Evolutionary conservation across 2,113 vertebrate genomes (phyloP).

Genomic region (Phocoena sinus): DNA sequence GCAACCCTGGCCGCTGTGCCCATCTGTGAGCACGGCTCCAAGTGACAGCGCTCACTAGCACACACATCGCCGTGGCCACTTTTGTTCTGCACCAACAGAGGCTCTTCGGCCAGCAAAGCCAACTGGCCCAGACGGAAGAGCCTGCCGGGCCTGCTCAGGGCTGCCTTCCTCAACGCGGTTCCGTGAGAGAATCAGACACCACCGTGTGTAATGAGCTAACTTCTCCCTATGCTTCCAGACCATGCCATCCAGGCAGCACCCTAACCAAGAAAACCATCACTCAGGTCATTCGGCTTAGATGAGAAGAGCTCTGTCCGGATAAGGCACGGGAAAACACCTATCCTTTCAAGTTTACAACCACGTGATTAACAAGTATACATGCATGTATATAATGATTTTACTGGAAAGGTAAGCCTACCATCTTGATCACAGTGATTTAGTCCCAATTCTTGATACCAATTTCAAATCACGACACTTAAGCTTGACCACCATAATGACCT

Average conservation of each 20-base stretch:
- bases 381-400: too few species aligned
- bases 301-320: background rate
- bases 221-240: background rate
- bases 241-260: rapidly evolving
- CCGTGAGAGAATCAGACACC: background rate
- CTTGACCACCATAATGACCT: background rate
- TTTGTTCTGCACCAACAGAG: background rate
- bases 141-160: background rate
- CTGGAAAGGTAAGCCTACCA: background rate
- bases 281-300: background rate
- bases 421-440: background rate
- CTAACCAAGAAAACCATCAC: background rate
- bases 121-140: background rate
- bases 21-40: background rate
- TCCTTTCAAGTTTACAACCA: too few species aligned
- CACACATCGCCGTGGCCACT: background rate
- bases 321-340: too few species aligned
- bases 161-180: background rate
- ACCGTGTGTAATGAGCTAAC: rapidly evolving
- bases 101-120: background rate
- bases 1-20: background rate
- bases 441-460: background rate
- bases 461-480: background rate
- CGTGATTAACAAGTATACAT: too few species aligned
- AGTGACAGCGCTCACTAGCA: rapidly evolving